Conservation (phyloP, 1,140 invertebrate genomes). For the Aphelenchoides fujianensis region DNA sequence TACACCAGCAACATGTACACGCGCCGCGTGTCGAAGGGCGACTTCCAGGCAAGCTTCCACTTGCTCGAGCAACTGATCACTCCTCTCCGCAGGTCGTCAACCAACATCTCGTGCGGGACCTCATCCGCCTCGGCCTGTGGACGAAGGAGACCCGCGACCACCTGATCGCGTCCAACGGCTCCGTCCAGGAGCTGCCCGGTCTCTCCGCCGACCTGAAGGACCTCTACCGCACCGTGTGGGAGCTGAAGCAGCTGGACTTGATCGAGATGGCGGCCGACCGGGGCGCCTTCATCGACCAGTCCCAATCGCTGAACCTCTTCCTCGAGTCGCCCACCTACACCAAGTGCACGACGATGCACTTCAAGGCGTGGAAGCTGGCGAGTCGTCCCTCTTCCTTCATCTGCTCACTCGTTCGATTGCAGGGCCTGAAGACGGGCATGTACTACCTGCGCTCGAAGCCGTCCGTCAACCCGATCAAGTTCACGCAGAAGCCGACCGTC, state of each 20-base stretch:
- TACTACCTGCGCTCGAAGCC: too few species aligned
- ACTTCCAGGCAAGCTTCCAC: too few species aligned
- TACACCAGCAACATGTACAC: slow-evolving; percentile 97
- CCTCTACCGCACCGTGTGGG: slow-evolving; percentile 98
- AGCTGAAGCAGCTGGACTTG: slow-evolving; percentile 88
- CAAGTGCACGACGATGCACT: slow-evolving; percentile 94
- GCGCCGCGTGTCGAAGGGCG: slow-evolving; percentile 84
- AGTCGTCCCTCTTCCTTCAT: too few species aligned
- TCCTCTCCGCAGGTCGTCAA: slow-evolving; percentile 95
- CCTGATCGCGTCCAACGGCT: slow-evolving; percentile 85
- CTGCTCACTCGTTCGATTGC: too few species aligned
- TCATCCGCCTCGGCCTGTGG: slow-evolving; percentile 87
- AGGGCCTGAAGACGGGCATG: too few species aligned
- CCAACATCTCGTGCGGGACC: slow-evolving; percentile 86
- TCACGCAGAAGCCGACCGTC: too few species aligned
- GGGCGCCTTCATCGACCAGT: slow-evolving; percentile 96
- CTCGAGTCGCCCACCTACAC: slow-evolving; percentile 88
- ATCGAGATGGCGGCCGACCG: slow-evolving; percentile 96
- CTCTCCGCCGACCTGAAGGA: slow-evolving; percentile 85
- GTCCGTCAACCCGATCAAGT: too few species aligned
- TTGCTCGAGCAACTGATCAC: too few species aligned
- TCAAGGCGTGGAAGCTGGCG: slow-evolving; percentile 91
- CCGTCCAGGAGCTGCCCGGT: slow-evolving; percentile 81
- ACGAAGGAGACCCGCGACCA: slow-evolving; percentile 92
- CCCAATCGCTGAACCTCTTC: slow-evolving; percentile 93